A percentile compares a stretch with the other conserved stretches of the same genome.
Conservation (phyloP, 2,797 vertebrate genomes). For the Esox masquinongy region DNA sequence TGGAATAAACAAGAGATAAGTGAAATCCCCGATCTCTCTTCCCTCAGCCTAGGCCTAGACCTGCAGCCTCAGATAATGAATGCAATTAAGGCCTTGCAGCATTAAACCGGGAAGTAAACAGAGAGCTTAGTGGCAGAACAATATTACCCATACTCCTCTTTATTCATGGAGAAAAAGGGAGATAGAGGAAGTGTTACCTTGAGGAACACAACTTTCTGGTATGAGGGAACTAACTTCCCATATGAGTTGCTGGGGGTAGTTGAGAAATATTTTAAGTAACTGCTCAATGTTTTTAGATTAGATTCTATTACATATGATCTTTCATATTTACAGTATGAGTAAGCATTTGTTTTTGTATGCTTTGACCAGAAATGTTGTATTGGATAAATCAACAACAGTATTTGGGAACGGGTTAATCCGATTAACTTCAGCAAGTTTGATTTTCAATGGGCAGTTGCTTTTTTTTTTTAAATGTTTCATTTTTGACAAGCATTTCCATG, state of each 20-base stretch:
- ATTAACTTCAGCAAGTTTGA: no score
- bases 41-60: constrained; percentile 67
- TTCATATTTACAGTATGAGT: no score
- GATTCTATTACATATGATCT: no score
- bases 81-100: constrained; percentile 74
- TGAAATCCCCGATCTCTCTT: constrained; percentile 72
- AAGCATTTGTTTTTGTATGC: no score
- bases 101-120: constrained; percentile 74
- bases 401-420: no score
- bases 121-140: constrained; percentile 62
- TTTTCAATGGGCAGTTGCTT: no score
- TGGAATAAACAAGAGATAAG: constrained; percentile 78
- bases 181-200: constrained; percentile 22
- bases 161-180: constrained; percentile 53
- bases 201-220: constrained; percentile 46
- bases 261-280: constrained; percentile 7
- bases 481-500: neutral
- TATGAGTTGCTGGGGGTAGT: constrained; percentile 6
- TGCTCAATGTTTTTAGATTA: no score
- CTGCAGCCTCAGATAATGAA: constrained; percentile 79
- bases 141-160: constrained; percentile 49
- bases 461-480: no score
- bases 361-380: no score
- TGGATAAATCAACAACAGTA: no score
- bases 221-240: constrained; percentile 28